These are phyloP conservation scores for Thera britannica DNA, from an alignment of 2,888 invertebrate species.

Conservation along the genomic window DNA sequence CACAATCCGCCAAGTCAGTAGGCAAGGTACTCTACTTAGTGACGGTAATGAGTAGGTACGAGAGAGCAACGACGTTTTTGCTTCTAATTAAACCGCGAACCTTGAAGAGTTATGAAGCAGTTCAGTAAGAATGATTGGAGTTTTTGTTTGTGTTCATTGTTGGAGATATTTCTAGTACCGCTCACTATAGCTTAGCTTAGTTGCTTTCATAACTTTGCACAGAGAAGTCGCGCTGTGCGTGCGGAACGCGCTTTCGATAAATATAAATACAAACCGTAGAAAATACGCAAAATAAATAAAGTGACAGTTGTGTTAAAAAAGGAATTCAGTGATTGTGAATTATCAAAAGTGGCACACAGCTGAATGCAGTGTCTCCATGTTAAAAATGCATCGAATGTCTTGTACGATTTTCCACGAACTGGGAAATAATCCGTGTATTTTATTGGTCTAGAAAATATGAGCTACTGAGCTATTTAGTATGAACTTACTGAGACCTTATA, in stretches of 20 bases:
- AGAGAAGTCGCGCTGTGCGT: constrained; percentile 56
- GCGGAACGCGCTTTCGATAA: constrained; percentile 6
- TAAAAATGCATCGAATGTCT: constrained; percentile 9
- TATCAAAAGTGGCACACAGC: constrained; percentile 18
- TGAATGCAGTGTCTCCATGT: constrained; percentile 29
- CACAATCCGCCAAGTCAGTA: constrained; percentile 14
- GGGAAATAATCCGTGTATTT: background rate
- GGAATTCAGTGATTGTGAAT: constrained; percentile 16
- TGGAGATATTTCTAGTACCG: constrained; percentile 68
- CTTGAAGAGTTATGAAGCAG: constrained; percentile 54
- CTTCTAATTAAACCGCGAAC: constrained; percentile 49
- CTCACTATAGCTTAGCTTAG: constrained; percentile 57
- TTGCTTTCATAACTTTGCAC: constrained; percentile 61
- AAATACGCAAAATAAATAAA: background rate
- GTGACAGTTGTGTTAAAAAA: background rate
- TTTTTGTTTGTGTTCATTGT: constrained; percentile 68
- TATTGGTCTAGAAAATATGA: background rate
- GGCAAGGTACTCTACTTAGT: background rate
- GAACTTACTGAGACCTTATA: too few species aligned
- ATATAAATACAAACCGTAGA: background rate
- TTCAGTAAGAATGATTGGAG: constrained; percentile 48
- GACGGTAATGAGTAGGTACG: constrained; percentile 7
- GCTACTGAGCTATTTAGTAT: too few species aligned
- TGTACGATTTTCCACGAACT: background rate
- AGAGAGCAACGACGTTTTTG: constrained; percentile 40